phyloP scores from a whole-genome alignment of 2,888 invertebrate genomes.

The Cetonia aurata region DNA sequence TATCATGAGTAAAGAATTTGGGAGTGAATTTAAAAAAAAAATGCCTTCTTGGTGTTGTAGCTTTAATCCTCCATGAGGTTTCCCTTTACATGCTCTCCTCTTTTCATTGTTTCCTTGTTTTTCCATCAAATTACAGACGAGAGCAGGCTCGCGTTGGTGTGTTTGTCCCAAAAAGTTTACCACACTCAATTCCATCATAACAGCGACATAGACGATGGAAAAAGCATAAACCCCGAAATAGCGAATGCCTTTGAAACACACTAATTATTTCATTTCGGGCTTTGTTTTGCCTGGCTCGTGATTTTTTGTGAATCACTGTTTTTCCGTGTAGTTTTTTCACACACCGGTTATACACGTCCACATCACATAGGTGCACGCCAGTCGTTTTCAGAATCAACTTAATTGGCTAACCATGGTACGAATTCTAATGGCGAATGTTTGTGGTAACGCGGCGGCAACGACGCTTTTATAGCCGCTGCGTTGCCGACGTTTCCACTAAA shows the following conservation, averaged over 20 bases:
- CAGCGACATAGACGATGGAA: background rate
- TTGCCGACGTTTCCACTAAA: constrained; percentile 22
- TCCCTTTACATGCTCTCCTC: too few species aligned
- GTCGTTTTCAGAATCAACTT: constrained; percentile 18
- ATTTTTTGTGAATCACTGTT: background rate
- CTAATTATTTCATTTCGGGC: constrained; percentile 13
- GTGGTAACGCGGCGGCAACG: constrained; percentile 25
- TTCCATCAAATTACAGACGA: too few species aligned
- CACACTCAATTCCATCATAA: background rate
- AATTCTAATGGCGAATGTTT: constrained; percentile 30
- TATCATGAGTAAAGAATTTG: too few species aligned
- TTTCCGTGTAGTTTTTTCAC: background rate
- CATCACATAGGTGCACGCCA: constrained; percentile 10
- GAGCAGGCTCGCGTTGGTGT: too few species aligned
- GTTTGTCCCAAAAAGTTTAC: background rate
- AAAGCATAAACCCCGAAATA: background rate
- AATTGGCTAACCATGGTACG: constrained; percentile 36
- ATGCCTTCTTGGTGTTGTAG: too few species aligned
- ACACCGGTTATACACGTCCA: background rate
- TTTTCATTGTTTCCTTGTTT: too few species aligned
- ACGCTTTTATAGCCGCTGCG: constrained; percentile 32
- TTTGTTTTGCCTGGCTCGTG: background rate
- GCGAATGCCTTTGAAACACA: background rate
- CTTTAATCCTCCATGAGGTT: too few species aligned
- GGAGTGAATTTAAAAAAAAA: too few species aligned